Conservation (phyloP, 2,888 invertebrate genomes). For the Pseudanteris insignis region DNA sequence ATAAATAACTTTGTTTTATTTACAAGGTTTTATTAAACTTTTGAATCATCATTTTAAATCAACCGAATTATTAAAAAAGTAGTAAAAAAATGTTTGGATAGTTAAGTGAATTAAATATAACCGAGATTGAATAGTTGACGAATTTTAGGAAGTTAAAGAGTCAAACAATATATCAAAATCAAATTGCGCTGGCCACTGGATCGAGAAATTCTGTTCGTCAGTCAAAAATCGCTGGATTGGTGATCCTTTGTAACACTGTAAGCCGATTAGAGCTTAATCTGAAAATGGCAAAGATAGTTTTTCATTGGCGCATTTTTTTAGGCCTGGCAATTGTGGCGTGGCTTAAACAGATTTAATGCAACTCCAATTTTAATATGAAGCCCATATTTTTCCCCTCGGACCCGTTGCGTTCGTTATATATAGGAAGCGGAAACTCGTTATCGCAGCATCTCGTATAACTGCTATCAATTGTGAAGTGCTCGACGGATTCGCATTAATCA, state of each 20-base stretch:
- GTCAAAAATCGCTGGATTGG: slow-evolving; percentile 6
- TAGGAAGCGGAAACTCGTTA: slow-evolving; percentile 30
- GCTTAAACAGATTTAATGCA: slow-evolving; percentile 25
- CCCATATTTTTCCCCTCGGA: slow-evolving; percentile 9
- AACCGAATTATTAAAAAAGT: not conserved
- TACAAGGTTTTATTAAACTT: too few species aligned
- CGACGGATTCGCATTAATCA: slow-evolving; percentile 41
- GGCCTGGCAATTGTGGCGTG: slow-evolving; percentile 5
- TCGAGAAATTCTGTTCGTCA: slow-evolving; percentile 7
- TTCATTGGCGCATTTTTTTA: too few species aligned
- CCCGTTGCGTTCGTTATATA: not conserved
- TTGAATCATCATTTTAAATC: too few species aligned
- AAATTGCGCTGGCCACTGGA: not conserved
- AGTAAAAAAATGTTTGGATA: too few species aligned
- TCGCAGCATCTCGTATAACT: slow-evolving; percentile 26
- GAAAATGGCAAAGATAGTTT: slow-evolving; percentile 5
- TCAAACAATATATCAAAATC: not conserved
- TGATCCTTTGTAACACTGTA: slow-evolving; percentile 7
- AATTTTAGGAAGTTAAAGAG: too few species aligned
- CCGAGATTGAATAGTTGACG: too few species aligned
- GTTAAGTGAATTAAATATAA: too few species aligned
- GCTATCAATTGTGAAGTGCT: slow-evolving; percentile 37
- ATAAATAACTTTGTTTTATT: too few species aligned
- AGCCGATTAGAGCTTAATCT: slow-evolving; percentile 25
- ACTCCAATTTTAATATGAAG: slow-evolving; percentile 21